These are phyloP conservation scores for Yponomeuta malinellus DNA, from an alignment of 2,888 invertebrate genomes.

Conservation along the genomic window DNA sequence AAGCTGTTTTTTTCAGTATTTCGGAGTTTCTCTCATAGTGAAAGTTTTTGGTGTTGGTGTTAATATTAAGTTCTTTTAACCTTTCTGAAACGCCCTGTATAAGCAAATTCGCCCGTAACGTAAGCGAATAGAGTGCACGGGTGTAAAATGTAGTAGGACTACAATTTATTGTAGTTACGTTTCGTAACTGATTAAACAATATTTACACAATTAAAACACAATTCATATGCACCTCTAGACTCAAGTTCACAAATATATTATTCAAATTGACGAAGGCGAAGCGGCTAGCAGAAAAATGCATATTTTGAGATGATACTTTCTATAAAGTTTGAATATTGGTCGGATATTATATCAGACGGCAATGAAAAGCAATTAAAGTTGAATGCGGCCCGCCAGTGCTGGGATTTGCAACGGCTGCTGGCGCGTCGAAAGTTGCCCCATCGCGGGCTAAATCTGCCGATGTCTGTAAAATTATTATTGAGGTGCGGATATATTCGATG, in stretches of 20 bases:
- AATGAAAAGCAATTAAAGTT: constrained; percentile 62
- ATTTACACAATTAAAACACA: too few relatives aligned
- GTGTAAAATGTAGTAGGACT: too few relatives aligned
- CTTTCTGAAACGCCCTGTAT: too few relatives aligned
- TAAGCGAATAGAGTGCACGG: too few relatives aligned
- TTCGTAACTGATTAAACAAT: too few relatives aligned
- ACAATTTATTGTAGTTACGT: too few relatives aligned
- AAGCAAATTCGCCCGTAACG: too few relatives aligned
- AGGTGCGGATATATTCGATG: constrained; percentile 15
- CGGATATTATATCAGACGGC: constrained; percentile 19
- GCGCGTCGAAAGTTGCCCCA: neutral
- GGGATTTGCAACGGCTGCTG: constrained; percentile 38
- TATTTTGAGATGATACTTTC: neutral
- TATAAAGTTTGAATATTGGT: constrained; percentile 4
- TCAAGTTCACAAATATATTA: neutral
- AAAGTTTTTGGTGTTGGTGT: too few relatives aligned
- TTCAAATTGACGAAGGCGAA: neutral
- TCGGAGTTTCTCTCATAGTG: too few relatives aligned
- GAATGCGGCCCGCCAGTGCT: constrained; percentile 28
- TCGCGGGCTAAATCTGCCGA: constrained; percentile 20
- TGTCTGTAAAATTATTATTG: constrained; percentile 19
- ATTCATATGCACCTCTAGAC: too few relatives aligned
- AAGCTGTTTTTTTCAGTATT: too few relatives aligned
- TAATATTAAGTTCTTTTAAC: too few relatives aligned
- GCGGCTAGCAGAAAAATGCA: neutral